A percentile compares a stretch with the other conserved stretches of the same genome.
Conservation (phyloP, 2,888 invertebrate genomes). For the Drosophila emarginata region DNA sequence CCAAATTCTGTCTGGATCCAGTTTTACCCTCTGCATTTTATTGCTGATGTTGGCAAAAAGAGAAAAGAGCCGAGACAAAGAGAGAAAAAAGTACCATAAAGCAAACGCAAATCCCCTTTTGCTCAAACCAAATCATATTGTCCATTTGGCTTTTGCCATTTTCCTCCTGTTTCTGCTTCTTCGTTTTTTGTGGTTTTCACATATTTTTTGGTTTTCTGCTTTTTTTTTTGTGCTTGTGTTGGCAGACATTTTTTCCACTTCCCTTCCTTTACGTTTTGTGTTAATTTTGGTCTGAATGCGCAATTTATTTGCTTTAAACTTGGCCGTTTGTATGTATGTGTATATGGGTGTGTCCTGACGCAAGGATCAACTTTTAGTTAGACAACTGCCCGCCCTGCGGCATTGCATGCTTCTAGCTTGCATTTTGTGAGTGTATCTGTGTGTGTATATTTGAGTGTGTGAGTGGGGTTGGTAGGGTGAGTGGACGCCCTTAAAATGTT, state of each 20-base stretch:
- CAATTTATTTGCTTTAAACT: slow-evolving; percentile 78
- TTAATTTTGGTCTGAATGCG: slow-evolving; percentile 75
- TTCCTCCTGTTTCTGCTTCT: slow-evolving; percentile 1
- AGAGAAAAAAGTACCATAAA: neutral
- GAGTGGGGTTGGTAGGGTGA: neutral
- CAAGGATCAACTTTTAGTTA: slow-evolving; percentile 63
- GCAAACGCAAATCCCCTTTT: slow-evolving; percentile 10
- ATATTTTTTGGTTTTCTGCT: slow-evolving; percentile 15
- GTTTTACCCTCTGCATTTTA: slow-evolving; percentile 32
- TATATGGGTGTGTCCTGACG: slow-evolving; percentile 14
- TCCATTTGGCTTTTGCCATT: slow-evolving; percentile 42
- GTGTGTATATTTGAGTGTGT: neutral
- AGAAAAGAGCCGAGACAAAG: neutral
- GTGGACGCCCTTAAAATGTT: slow-evolving; percentile 59
- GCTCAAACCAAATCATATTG: slow-evolving; percentile 30
- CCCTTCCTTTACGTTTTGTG: slow-evolving; percentile 40
- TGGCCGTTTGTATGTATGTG: slow-evolving; percentile 37
- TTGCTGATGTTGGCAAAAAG: slow-evolving; percentile 45
- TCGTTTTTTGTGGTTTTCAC: slow-evolving; percentile 11
- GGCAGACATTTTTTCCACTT: neutral
- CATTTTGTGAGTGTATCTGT: slow-evolving; percentile 17
- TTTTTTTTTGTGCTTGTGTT: slow-evolving; percentile 9
- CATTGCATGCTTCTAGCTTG: slow-evolving; percentile 50
- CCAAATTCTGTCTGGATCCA: slow-evolving; percentile 43
- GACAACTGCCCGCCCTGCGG: slow-evolving; percentile 27